Evolutionary conservation across 2,888 invertebrate genomes (phyloP), one percentile per base, ranked within the genome.

Genomic region (Ochropacha duplaris): DNA sequence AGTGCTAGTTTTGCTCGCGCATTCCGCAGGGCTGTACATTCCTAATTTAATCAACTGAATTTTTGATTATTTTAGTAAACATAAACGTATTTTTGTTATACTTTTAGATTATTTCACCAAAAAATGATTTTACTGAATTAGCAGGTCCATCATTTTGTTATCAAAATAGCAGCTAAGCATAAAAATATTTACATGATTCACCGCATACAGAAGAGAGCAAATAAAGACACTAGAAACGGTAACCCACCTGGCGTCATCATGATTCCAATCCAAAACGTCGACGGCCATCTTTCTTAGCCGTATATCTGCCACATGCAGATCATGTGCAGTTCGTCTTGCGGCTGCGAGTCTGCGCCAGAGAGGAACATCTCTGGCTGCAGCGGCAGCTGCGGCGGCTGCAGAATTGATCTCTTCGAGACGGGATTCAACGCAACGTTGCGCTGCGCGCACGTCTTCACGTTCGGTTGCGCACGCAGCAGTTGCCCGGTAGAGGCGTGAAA

Each of bases 401-500:
- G 98, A 96, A 86, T 98, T 98, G 94, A 99, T 99, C 83, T 98
- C 98, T 81, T 97, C 98, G 69, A 99, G 94, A 77, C 98, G 97
- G 64, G 97, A 94, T 87, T 99, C 98, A 61, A 99, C 98, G 87
- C 98, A 98, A 72, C 97, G 96, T 84, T 98, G 98, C 3, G 99
- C 97, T 75, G 97, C 96, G 73, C 96, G 95, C 50, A 99, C 94
- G 75, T 96, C 95, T 69, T 97, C 97, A 62, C 97, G 95, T 61
- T 96, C 96, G 59, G 97, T 97, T 70, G 97, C 95, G 74, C 97
- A 97, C 36, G 94, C 88, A 1, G 98, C 97, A 14, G 98, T 98
- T 50, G 98, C 97, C 91, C 98, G 98, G 81, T 96, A 95, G 69
- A 99, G 93, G 59, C 99, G 95, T 51, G 97, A 97, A 78, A 99